Base-by-base conservation (phyloP, 2,797 vertebrate genomes). In the Anguilla obscura region DNA sequence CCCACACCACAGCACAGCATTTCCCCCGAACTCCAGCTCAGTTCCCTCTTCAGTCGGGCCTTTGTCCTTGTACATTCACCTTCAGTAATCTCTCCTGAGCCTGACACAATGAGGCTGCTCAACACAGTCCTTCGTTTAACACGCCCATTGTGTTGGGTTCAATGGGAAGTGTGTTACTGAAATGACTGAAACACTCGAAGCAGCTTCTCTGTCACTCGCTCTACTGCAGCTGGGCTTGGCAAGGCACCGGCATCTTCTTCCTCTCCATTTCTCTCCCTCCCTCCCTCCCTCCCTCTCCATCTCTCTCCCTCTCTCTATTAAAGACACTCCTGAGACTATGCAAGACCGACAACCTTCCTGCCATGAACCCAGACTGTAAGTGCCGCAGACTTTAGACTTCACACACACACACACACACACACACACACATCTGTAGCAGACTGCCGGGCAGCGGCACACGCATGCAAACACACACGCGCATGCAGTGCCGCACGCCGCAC, bases 121-220 rank as follows among this genome's bases (percentile, higher is more conserved):
- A 16, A 63, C 33, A 60, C 10, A 85, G 60, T 18, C 58, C 63
- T 48, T n/a, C 27, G 27, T 27, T 54, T 16, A 4, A 14, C 48
- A n/a, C 6, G 24, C 48, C 45, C n/a, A 27, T 50, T 56, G 82
- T 56, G 50, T 30, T 2, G n/a, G n/a, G 52, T 1, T 54, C 50
- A 56, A 33, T 7, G 82, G 82, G 27, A 56, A 12, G 27, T 30
- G 82, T 56, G 33, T 27, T 14, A 16, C 50, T 30, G 10, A 50
- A 84, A 84, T 30, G 50, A 33, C 45, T 82, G 33, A 54, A 58
- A 21, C 14, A 50, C 36, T 50, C 79, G 30, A 45, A 21, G 48
- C 82, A 56, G 85, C 88, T 63, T 91, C 84, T 58, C 74, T 88
- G 89, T 63, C 87, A 90, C 36, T 58, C 85, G 87, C 84, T 74